A percentile compares a stretch with the other conserved stretches of the same genome.
These are phyloP conservation scores for Ptilorrhoa leucosticta DNA, from an alignment of 2,113 vertebrate species.

Conservation along the genomic window DNA sequence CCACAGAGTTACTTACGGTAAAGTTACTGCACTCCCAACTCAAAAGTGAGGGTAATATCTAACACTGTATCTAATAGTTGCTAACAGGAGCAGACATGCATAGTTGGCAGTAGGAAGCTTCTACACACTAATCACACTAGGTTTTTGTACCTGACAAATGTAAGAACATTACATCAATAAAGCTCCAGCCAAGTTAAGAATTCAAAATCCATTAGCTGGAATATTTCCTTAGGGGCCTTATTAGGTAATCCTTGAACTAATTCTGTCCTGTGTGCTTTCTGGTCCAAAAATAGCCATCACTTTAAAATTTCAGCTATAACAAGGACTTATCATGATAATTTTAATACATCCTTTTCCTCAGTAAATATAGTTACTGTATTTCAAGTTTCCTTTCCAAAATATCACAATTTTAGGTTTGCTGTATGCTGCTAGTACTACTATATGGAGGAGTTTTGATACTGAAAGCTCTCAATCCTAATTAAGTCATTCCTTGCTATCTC, in stretches of 20 bases:
- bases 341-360: neutral
- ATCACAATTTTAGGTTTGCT: neutral
- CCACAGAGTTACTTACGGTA: neutral
- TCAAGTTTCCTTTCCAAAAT: neutral
- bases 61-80: neutral
- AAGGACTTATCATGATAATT: neutral
- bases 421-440: neutral
- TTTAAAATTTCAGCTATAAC: neutral
- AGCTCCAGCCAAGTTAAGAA: conserved; percentile 28
- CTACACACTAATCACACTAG: neutral
- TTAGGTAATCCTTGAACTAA: conserved; percentile 49
- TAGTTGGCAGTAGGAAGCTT: neutral
- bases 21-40: neutral
- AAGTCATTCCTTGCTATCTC: neutral
- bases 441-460: neutral
- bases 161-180: conserved; percentile 16
- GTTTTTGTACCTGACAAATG: neutral
- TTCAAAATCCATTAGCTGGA: conserved; percentile 50
- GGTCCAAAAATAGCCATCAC: conserved; percentile 5
- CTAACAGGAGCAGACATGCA: neutral
- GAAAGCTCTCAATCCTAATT: neutral
- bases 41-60: neutral
- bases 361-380: neutral
- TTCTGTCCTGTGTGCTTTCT: neutral
- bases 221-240: conserved; percentile 40